A percentile compares a stretch with the other conserved stretches of the same genome.
Conservation (phyloP, 2,797 vertebrate genomes). For the Lepidocolaptes lacrymiger region DNA sequence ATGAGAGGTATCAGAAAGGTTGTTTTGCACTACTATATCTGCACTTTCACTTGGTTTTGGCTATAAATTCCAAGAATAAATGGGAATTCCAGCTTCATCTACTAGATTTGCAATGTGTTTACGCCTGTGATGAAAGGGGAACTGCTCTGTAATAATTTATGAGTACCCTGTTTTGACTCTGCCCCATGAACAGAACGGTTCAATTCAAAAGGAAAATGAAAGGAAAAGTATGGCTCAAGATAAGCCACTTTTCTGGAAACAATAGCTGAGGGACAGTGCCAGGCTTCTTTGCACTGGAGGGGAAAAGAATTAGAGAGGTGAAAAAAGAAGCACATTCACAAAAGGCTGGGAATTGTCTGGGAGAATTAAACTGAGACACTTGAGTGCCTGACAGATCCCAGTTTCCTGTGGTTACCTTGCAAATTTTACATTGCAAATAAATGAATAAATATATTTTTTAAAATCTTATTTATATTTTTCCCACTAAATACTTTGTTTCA, state of each 20-base stretch:
- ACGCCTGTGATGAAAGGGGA: constrained; percentile 6
- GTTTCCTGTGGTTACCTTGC: not conserved
- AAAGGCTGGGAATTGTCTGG: constrained; percentile 22
- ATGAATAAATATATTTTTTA: not conserved
- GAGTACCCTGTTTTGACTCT: constrained; percentile 23
- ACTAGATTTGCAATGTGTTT: not conserved
- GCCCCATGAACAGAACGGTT: not conserved
- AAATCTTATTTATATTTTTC: not conserved
- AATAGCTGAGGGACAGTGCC: constrained; percentile 52
- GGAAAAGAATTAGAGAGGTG: constrained; percentile 28
- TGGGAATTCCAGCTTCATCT: not conserved
- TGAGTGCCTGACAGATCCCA: not conserved
- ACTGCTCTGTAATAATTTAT: constrained; percentile 10
- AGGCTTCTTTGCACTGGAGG: constrained; percentile 29
- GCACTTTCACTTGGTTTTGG: not conserved
- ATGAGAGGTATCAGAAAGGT: not conserved
- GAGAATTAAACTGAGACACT: not conserved
- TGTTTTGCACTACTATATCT: not conserved
- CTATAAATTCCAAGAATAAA: not conserved
- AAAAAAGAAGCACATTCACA: not conserved
- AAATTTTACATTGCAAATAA: not conserved
- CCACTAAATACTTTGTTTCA: not conserved
- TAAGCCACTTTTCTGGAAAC: constrained; percentile 55
- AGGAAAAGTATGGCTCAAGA: constrained; percentile 54
- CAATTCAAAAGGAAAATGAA: constrained; percentile 60